A percentile compares a stretch with the other conserved stretches of the same genome.
These are phyloP conservation scores for Holothuria scabra DNA, from an alignment of 53 echinoderm and acorn worm species.

Conservation along the genomic window DNA sequence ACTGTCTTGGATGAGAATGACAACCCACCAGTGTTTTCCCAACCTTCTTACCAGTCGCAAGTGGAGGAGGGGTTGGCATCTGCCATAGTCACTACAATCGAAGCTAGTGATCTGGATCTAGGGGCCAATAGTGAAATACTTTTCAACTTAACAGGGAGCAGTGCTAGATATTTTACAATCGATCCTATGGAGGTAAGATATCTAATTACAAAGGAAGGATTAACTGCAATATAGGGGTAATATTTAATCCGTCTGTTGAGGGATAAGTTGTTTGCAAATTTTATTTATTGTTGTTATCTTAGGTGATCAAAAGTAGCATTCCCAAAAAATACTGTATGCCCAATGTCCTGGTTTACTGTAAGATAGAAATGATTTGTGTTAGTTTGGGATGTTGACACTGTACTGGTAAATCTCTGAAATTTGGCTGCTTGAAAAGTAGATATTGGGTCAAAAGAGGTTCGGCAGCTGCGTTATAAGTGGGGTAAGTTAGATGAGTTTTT, in stretches of 20 bases:
- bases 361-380: too few relatives aligned
- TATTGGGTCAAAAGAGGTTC: too few relatives aligned
- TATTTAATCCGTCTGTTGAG: too few relatives aligned
- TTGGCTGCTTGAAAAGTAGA: too few relatives aligned
- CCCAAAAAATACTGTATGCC: too few relatives aligned
- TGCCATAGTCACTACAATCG: constrained; percentile 59
- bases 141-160: constrained; percentile 50
- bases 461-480: too few relatives aligned
- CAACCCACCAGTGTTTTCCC: constrained; percentile 76
- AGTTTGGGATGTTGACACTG: too few relatives aligned
- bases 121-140: constrained; percentile 69
- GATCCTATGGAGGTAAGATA: constrained; percentile 29
- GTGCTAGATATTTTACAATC: constrained; percentile 3
- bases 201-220: background rate
- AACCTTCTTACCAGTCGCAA: constrained; percentile 46
- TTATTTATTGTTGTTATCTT: background rate
- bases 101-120: constrained; percentile 69
- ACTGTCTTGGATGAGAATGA: constrained; percentile 84
- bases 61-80: constrained; percentile 77
- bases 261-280: background rate
- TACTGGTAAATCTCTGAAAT: too few relatives aligned
- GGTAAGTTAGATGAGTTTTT: too few relatives aligned
- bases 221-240: too few relatives aligned
- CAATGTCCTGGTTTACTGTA: too few relatives aligned
- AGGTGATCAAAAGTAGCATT: background rate